Conservation (phyloP, 1,140 invertebrate species). For the Hylyphantes graminicola region DNA sequence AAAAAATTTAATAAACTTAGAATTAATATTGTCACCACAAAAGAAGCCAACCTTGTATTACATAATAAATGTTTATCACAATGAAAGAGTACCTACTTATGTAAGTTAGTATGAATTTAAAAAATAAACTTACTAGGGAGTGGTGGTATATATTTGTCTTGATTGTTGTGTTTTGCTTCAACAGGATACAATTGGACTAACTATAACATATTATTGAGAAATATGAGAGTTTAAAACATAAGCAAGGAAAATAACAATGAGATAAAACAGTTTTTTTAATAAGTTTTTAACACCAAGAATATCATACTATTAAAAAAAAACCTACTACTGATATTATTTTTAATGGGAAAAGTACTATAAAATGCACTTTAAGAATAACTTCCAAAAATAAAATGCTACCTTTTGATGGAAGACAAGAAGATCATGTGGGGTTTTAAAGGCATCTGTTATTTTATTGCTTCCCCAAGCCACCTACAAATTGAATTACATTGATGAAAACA, state of each 20-base stretch:
- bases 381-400: slow-evolving; percentile 13
- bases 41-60: no score
- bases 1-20: background rate
- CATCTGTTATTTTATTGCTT: slow-evolving; percentile 64
- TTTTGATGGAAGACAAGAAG: slow-evolving; percentile 64
- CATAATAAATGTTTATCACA: no score
- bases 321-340: no score
- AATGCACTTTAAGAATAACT: background rate
- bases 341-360: background rate
- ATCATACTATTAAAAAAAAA: slow-evolving; percentile 9
- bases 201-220: slow-evolving; percentile 20
- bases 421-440: slow-evolving; percentile 65
- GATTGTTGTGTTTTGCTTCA: slow-evolving; percentile 43
- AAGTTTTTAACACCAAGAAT: background rate
- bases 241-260: background rate
- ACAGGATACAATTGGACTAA: slow-evolving; percentile 38
- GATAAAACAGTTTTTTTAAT: background rate
- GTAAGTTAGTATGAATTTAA: background rate
- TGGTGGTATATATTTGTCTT: slow-evolving; percentile 56
- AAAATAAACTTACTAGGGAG: slow-evolving; percentile 47
- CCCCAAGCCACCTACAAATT: slow-evolving; percentile 65
- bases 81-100: no score
- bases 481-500: background rate
- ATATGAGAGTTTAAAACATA: background rate
- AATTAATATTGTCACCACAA: no score